Base-by-base conservation (phyloP, 2,797 vertebrate genomes). In the Falco columbarius region DNA sequence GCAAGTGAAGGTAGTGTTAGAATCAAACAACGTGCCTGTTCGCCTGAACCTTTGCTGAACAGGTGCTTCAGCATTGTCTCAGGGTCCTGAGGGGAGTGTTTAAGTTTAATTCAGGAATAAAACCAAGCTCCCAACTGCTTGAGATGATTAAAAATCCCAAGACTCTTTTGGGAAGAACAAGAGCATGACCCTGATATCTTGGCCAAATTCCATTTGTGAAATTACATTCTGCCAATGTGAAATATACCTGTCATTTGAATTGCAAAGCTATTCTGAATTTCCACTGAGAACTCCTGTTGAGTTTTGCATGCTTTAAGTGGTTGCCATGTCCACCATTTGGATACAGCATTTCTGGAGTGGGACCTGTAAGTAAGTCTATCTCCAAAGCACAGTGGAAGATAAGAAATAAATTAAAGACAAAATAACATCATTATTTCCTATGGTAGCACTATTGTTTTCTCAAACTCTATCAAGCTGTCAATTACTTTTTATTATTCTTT, bases 41-140 rank as follows among this genome's bases (percentile, higher is more conserved):
- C 5, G 0, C 36, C 42, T 72, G 38, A 91, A 79, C 22, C 29
- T 74, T 68, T 75, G 36, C 51, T n/a, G 58, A 86, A 65, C 65
- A 85, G 75, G 74, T 95, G 68, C 29, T 83, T 93, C 68, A 86
- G 49, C 66, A 66, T 70, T 89, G 61, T 96, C 58, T 86, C 38
- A 61, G 68, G 36, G 27, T 91, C 67, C 71, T 88, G 47, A 61
- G 54, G 44, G 49, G 91, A 81, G 42, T 65, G 54, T 91, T 93
- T 62, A 91, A 88, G 94, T 96, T 94, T 86, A 86, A 90, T 90
- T 81, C 58, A 81, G 72, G 68, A 91, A 86, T 79, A 95, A 79
- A 95, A 83, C 38, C 32, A 93, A 92, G 54, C 38, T 81, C 58
- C 82, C 58, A 88, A 79, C 65, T 80, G 72, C 54, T 94, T 90